Conservation (phyloP, 1,140 invertebrate genomes). For the Manduca sexta region DNA sequence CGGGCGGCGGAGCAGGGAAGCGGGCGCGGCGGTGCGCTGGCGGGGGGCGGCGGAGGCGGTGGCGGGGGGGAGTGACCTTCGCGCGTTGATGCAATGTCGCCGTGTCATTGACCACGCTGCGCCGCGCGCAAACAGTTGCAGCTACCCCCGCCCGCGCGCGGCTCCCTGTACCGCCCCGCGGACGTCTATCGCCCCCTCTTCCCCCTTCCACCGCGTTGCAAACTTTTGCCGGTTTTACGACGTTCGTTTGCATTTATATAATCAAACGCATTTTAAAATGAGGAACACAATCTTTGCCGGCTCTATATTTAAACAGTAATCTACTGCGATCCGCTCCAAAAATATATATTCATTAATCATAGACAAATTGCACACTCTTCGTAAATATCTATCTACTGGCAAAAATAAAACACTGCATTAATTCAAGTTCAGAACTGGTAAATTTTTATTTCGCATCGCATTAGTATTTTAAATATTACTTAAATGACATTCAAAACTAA, state of each 20-base stretch:
- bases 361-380: too few species aligned
- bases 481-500: too few species aligned
- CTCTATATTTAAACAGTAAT: too few species aligned
- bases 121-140: constrained; percentile 59
- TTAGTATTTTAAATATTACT: too few species aligned
- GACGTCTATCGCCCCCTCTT: constrained; percentile 29
- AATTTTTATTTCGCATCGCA: too few species aligned
- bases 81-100: constrained; percentile 70
- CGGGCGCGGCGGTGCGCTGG: constrained; percentile 11
- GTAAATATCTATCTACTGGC: too few species aligned
- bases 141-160: constrained; percentile 24
- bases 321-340: too few species aligned
- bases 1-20: constrained; percentile 11
- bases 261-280: constrained; percentile 6
- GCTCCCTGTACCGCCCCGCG: constrained; percentile 11
- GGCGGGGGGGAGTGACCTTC: constrained; percentile 54
- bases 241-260: constrained; percentile 20
- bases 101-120: constrained; percentile 65
- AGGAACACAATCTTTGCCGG: constrained; percentile 4
- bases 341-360: too few species aligned
- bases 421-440: too few species aligned
- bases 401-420: too few species aligned
- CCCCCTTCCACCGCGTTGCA: constrained; percentile 11
- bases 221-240: constrained; percentile 28
- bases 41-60: constrained; percentile 22